phyloP scores from a whole-genome alignment of 1,140 invertebrate genomes.

The Drosophila eugracilis region DNA sequence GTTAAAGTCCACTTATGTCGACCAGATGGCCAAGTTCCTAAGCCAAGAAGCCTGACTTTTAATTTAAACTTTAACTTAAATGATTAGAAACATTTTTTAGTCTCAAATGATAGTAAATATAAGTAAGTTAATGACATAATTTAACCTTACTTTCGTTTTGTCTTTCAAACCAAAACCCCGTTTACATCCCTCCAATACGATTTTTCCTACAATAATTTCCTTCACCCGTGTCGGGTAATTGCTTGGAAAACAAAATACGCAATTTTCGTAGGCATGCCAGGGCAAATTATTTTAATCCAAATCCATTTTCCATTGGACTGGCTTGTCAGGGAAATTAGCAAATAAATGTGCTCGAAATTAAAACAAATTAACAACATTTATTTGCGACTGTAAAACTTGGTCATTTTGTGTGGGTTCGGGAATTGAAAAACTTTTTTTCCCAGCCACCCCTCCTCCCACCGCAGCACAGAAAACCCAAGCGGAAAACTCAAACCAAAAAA shows the following conservation, averaged over 20 bases:
- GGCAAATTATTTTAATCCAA: constrained; percentile 38
- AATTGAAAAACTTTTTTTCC: constrained; percentile 73
- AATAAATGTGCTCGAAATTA: constrained; percentile 70
- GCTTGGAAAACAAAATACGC: constrained; percentile 37
- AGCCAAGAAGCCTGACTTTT: too few species aligned
- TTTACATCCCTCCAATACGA: too few species aligned
- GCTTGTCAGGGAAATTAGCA: constrained; percentile 55
- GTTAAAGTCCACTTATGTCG: too few species aligned
- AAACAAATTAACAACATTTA: constrained; percentile 83
- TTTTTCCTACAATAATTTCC: not conserved
- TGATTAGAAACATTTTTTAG: too few species aligned
- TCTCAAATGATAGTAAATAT: too few species aligned
- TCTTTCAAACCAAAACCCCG: too few species aligned
- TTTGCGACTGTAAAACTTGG: constrained; percentile 74
- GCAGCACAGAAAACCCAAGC: constrained; percentile 6
- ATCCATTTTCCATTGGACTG: constrained; percentile 41
- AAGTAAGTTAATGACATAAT: too few species aligned
- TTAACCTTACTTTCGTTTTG: too few species aligned
- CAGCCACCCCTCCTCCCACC: too few species aligned
- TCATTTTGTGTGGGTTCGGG: constrained; percentile 56
- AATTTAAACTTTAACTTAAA: too few species aligned
- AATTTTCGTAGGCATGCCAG: constrained; percentile 14
- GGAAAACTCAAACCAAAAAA: constrained; percentile 25
- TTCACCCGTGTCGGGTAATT: constrained; percentile 21
- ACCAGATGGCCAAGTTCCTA: too few species aligned